A percentile compares a stretch with the other conserved stretches of the same genome.
Evolutionary conservation across 2,888 invertebrate species (phyloP).

Genomic region (Lamproptera curius): DNA sequence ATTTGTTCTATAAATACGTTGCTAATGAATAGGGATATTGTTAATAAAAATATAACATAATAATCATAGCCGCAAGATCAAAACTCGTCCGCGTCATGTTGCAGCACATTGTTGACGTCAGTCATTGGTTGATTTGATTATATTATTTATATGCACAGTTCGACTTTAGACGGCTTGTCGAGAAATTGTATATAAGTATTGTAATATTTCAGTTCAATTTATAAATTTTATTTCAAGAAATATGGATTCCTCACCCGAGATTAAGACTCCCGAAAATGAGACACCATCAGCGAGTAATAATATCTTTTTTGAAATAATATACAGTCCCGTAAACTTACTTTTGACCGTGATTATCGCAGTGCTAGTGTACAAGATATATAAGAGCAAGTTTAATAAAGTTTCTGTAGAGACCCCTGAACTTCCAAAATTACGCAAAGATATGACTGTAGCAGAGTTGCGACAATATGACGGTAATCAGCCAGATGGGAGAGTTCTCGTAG

Average conservation of each 20-base stretch:
- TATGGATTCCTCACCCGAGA: constrained; percentile 57
- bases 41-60: too few species aligned
- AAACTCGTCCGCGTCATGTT: too few species aligned
- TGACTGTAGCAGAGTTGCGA: constrained; percentile 91
- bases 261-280: constrained; percentile 43
- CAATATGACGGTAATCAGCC: constrained; percentile 91
- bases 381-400: constrained; percentile 55
- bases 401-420: constrained; percentile 60
- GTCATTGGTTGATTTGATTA: constrained; percentile 43
- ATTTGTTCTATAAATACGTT: too few species aligned
- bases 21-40: too few species aligned
- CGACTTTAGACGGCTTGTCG: constrained; percentile 23
- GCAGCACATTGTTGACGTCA: constrained; percentile 40
- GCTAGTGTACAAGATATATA: constrained; percentile 83
- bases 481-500: constrained; percentile 93
- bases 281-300: constrained; percentile 40
- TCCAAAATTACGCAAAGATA: constrained; percentile 92
- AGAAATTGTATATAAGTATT: constrained; percentile 22
- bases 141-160: constrained; percentile 35
- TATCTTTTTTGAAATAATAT: constrained; percentile 74
- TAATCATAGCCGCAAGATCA: too few species aligned
- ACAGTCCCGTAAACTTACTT: constrained; percentile 82
- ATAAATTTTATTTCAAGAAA: constrained; percentile 1
- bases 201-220: constrained; percentile 5
- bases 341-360: constrained; percentile 80